Base-by-base conservation (phyloP, 2,888 invertebrate genomes). In the Cephus nigrinus region DNA sequence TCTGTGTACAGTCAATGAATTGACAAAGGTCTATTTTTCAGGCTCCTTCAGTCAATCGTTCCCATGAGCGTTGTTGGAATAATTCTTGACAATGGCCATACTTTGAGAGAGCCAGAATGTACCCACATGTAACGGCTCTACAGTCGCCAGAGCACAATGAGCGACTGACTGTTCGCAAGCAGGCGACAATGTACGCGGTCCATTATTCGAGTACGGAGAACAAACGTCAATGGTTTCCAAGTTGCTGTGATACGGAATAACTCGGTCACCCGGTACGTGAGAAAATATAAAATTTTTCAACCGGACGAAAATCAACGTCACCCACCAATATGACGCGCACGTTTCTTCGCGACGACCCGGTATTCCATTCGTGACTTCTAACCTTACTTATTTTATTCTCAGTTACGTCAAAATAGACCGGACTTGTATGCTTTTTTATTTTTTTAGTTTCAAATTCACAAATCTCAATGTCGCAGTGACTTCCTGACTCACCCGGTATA, bases 101-200 rank as follows among this genome's bases (percentile, higher is more conserved):
- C 71, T 69, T 69, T n/a, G 31, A 71, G 12, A 32, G 32, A 3
- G 1, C 71, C 9, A 83, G 87, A 88, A 88, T 88, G 87, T 84
- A 80, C 88, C 88, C 88, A 86, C 88, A 88, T 88, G 82, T 73
- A 73, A 83, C 79, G 79, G 78, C 75, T 69, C 80, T 83, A 79
- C 73, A 80, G 84, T 80, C 81, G 77, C 80, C 80, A 75, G 79
- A 75, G 80, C 82, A 87, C 86, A 88, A 87, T 87, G 82, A 83
- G 73, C 84, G 84, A 80, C 85, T 82, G 86, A 83, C 81, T 80
- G 81, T 81, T 71, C 81, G 76, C 78, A 36, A 79, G 77, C 80
- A 79, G 77, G 83, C 80, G 82, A 86, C 85, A 84, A 85, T 84
- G 81, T 83, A 73, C 78, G 55, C 1, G 23, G 81, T 82, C 82